phyloP scores from a whole-genome alignment of 2,797 vertebrate genomes.

The Potorous gilbertii region DNA sequence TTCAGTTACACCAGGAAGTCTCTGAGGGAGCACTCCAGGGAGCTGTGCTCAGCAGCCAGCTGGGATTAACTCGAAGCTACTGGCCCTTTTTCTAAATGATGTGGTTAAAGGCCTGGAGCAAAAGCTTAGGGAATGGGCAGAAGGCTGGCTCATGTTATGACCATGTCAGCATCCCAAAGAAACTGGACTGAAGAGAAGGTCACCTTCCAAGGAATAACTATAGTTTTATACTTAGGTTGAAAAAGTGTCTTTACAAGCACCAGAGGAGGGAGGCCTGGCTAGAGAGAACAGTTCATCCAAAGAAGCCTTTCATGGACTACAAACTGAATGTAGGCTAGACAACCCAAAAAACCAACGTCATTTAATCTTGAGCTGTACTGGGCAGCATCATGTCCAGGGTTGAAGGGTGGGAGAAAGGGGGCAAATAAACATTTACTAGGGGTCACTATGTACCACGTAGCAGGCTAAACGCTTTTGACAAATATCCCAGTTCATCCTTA shows the following conservation, averaged over 20 bases:
- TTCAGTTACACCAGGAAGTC: too few relatives aligned
- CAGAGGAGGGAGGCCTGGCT: background rate
- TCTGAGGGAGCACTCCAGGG: too few relatives aligned
- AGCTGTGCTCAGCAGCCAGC: background rate
- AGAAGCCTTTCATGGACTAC: background rate
- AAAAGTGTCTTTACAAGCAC: background rate
- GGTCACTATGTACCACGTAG: background rate
- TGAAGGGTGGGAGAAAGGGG: background rate
- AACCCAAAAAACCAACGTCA: background rate
- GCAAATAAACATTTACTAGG: background rate
- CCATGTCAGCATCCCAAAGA: background rate
- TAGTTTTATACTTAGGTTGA: background rate
- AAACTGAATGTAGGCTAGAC: background rate
- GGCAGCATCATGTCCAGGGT: background rate
- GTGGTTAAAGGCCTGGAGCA: background rate
- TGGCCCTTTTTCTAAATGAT: background rate
- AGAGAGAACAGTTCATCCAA: background rate
- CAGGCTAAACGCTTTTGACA: background rate
- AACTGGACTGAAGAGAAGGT: background rate
- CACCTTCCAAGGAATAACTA: background rate
- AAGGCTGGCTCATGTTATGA: background rate
- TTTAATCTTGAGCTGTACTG: background rate
- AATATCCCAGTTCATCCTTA: background rate
- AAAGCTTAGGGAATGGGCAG: background rate
- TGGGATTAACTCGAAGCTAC: background rate